phyloP scores from a whole-genome alignment of 2,113 vertebrate genomes.

The Accipiter cooperii region DNA sequence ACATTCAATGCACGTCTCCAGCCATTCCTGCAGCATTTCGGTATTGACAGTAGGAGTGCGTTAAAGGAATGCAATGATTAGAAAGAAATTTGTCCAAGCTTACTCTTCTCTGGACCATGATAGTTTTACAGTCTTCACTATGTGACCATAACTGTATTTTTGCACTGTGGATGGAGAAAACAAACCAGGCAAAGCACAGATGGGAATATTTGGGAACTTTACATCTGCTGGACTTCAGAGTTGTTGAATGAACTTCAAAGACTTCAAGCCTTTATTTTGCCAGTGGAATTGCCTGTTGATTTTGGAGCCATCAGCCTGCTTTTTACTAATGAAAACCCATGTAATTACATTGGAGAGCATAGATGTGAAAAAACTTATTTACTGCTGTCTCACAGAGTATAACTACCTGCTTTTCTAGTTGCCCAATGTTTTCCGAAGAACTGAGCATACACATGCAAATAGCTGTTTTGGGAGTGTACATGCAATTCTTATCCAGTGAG shows the following conservation, averaged over 20 bases:
- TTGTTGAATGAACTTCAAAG: not conserved
- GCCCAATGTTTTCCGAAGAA: not conserved
- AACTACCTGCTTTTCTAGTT: not conserved
- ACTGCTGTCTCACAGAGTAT: not conserved
- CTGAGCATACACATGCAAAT: not conserved
- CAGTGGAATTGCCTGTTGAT: not conserved
- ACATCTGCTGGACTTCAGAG: not conserved
- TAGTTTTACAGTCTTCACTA: not conserved
- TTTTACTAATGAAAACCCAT: not conserved
- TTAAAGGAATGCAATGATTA: not conserved
- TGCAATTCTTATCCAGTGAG: not conserved
- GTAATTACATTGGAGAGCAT: not conserved
- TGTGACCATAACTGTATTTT: not conserved
- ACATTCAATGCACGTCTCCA: not conserved
- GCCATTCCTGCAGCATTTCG: not conserved
- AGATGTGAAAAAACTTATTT: not conserved
- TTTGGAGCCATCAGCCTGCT: not conserved
- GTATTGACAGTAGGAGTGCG: not conserved
- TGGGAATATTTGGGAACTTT: not conserved
- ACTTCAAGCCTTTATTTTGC: not conserved
- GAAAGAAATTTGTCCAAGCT: not conserved
- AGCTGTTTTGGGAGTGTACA: not conserved
- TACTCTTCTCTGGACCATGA: rapidly evolving
- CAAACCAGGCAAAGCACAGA: not conserved
- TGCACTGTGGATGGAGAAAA: not conserved